Conservation (phyloP, 2,113 vertebrate species). For the Apodemus speciosus region DNA sequence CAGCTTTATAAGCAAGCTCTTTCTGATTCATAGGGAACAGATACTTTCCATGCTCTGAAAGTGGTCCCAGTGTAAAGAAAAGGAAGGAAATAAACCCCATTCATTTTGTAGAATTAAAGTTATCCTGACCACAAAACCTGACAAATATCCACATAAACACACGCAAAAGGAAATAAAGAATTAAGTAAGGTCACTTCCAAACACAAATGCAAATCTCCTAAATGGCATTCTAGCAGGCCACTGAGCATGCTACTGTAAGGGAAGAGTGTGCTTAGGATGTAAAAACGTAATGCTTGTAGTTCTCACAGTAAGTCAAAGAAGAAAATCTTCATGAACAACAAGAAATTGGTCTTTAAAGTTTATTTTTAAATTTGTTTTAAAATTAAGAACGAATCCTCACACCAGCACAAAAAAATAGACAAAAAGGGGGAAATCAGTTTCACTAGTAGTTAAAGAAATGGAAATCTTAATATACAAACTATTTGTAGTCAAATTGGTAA, state of each 20-base stretch:
- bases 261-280: background rate
- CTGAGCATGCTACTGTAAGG: background rate
- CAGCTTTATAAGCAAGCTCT: conserved; percentile 39
- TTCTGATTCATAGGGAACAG: conserved; percentile 29
- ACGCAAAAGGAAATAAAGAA: conserved; percentile 22
- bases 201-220: conserved; percentile 43
- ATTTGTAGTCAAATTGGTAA: conserved; percentile 20
- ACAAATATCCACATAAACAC: background rate
- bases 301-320: background rate
- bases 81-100: background rate
- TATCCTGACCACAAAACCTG: conserved; percentile 46
- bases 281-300: background rate
- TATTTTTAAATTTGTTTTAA: background rate
- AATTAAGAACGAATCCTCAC: background rate
- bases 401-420: conserved; percentile 14
- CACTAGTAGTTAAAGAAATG: conserved; percentile 3
- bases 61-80: background rate
- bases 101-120: conserved; percentile 56
- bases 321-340: conserved; percentile 24
- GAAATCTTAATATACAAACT: conserved; percentile 2
- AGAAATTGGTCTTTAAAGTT: conserved; percentile 15
- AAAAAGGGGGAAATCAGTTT: conserved; percentile 17
- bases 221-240: conserved; percentile 26
- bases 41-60: conserved; percentile 31
- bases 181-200: background rate